Base-by-base conservation (phyloP, 2,797 vertebrate genomes). In the Spea hammondii region DNA sequence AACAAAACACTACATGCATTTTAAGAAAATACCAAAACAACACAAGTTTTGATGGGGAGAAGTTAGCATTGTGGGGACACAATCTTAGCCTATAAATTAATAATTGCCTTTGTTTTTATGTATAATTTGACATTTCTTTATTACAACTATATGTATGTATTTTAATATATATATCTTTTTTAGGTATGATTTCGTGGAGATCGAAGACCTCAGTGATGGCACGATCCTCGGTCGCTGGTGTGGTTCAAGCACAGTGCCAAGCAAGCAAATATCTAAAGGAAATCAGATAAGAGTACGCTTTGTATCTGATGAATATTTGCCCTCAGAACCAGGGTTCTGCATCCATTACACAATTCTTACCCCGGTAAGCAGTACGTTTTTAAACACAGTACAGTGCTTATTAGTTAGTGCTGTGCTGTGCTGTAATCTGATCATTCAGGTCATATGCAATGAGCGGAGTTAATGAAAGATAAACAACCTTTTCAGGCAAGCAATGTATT, bases 171-270 rank as follows among this genome's bases (percentile, higher is more conserved):
- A 32, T 82, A 83, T 85, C 83, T 86, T 45, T 83, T 50, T 4
- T 86, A 98, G 97, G 92, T 99, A 98, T 86, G 97, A 99, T 86
- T 99, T 96, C 89, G 95, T 99, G 89, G 97, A 99, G 91, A 88
- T 99, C 64, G 95, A 98, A 89, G 97, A 99, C 69, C 94, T 93
- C 13, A 91, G 86, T 47, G 95, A 96, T 84, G 94, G 93, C 66
- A 88, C 91, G 74, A 85, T 97, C 80, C 87, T 96, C 91, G 97
- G 97, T 45, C 95, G 96, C 48, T 99, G 97, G 97, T 99, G 97
- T 84, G 97, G 97, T 59, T 95, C 96, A 77, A 92, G 90, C 86
- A 84, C 88, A 5, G 90, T 86, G 60, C 95, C 96, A 13, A 89
- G 88, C 44, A 91, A 89, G 83, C 94, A 95, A 83, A 89, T 91